phyloP scores from a whole-genome alignment of 1,140 invertebrate genomes.

The Zaprionus tsacasi region DNA sequence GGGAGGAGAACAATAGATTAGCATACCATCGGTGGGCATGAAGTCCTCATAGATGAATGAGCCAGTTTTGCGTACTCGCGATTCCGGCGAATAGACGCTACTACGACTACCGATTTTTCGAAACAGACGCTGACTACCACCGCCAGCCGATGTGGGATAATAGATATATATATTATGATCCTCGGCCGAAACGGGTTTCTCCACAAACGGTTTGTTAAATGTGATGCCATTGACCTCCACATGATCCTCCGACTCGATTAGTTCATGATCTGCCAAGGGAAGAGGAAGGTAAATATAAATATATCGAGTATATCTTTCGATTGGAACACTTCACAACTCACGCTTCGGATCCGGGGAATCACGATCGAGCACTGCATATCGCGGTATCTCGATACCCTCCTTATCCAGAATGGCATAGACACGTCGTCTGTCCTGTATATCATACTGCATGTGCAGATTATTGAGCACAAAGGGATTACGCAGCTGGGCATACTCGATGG shows the following conservation, averaged over 20 bases:
- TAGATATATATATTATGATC: slow-evolving; percentile 99
- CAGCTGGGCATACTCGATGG: slow-evolving; percentile 97
- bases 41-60: slow-evolving; percentile 99
- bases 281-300: background rate
- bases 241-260: slow-evolving; percentile 99
- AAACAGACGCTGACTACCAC: slow-evolving; percentile 98
- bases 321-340: slow-evolving; percentile 84
- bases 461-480: slow-evolving; percentile 99
- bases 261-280: slow-evolving; percentile 90
- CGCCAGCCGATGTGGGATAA: slow-evolving; percentile 99
- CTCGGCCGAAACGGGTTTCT: slow-evolving; percentile 93
- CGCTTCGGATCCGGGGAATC: slow-evolving; percentile 96
- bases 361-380: slow-evolving; percentile 98
- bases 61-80: slow-evolving; percentile 97
- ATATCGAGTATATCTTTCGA: slow-evolving; percentile 37
- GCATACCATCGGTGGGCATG: slow-evolving; percentile 99
- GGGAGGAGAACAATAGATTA: slow-evolving; percentile 35
- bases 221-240: slow-evolving; percentile 98
- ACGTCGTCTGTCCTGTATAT: slow-evolving; percentile 96
- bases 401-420: slow-evolving; percentile 97
- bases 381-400: slow-evolving; percentile 98
- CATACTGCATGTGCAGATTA: slow-evolving; percentile 99
- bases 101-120: slow-evolving; percentile 99
- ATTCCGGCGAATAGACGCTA: slow-evolving; percentile 99
- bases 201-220: slow-evolving; percentile 99